Evolutionary conservation across 2,797 vertebrate genomes (phyloP).

Genomic region (Anolis apletophallus): DNA sequence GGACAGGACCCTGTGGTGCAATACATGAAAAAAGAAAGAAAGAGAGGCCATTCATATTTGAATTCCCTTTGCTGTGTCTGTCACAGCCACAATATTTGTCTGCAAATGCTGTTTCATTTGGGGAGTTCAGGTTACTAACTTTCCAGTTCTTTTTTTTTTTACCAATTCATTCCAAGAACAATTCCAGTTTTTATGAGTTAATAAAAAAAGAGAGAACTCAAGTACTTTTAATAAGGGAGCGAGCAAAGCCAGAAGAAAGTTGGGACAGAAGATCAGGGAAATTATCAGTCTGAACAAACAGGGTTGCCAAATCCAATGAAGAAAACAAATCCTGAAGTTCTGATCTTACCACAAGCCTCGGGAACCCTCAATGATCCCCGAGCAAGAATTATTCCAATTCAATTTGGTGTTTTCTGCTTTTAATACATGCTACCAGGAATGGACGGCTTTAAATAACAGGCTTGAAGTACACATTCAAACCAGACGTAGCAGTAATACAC

Average conservation of each 20-base stretch:
- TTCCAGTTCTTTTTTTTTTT: conserved; percentile 64
- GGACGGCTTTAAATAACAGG: conserved; percentile 47
- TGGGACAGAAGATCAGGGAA: conserved; percentile 48
- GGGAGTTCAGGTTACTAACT: conserved; percentile 65
- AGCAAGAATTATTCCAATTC: conserved; percentile 56
- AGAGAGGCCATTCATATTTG: conserved; percentile 48
- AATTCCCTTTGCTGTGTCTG: conserved; percentile 51
- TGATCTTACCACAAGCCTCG: conserved; percentile 21
- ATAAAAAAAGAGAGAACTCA: conserved; percentile 58
- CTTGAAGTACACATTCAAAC: conserved; percentile 24
- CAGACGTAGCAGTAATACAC: conserved; percentile 29
- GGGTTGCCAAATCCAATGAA: conserved; percentile 50
- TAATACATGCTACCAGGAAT: conserved; percentile 32
- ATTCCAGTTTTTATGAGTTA: conserved; percentile 70
- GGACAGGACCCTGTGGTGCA: conserved; percentile 2
- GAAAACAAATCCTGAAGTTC: conserved; percentile 53
- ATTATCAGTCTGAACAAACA: conserved; percentile 31
- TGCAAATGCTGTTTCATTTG: conserved; percentile 56
- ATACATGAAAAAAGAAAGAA: not conserved
- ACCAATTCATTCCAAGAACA: conserved; percentile 62
- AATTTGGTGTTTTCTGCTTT: conserved; percentile 54
- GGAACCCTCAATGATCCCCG: conserved; percentile 55
- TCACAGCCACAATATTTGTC: conserved; percentile 49
- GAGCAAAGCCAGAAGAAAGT: conserved; percentile 28
- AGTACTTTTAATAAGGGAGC: conserved; percentile 55